These are phyloP conservation scores for Siniperca chuatsi DNA, from an alignment of 2,113 vertebrate genomes.

Conservation along the genomic window DNA sequence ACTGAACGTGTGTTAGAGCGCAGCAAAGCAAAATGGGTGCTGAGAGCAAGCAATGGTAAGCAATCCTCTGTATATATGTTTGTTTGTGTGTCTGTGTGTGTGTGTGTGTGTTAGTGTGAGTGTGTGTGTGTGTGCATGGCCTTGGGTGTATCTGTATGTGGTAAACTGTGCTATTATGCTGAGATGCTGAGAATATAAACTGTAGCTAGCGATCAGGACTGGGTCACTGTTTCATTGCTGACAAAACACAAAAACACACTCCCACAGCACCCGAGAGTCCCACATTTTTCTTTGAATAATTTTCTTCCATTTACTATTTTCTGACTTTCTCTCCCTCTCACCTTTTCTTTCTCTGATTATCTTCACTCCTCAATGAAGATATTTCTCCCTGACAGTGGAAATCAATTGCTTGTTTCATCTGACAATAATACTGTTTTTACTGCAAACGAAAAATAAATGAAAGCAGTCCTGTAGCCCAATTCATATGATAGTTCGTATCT, in stretches of 20 bases:
- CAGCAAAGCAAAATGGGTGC: conserved; percentile 61
- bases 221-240: conserved; percentile 65
- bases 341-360: conserved; percentile 22
- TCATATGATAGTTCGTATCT: conserved; percentile 23
- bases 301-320: conserved; percentile 5
- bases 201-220: conserved; percentile 43
- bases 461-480: conserved; percentile 7
- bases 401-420: conserved; percentile 70
- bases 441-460: conserved; percentile 49
- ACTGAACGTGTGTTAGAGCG: conserved; percentile 47
- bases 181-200: conserved; percentile 61
- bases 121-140: conserved; percentile 6
- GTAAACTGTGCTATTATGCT: conserved; percentile 57
- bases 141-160: conserved; percentile 30
- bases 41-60: conserved; percentile 54
- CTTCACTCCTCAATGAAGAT: conserved; percentile 30
- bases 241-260: conserved; percentile 48
- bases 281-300: conserved; percentile 23
- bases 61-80: conserved; percentile 37
- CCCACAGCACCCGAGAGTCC: background rate
- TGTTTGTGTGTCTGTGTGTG: conserved; percentile 14
- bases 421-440: conserved; percentile 52
- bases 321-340: background rate
- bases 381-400: conserved; percentile 55
- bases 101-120: conserved; percentile 29